Base-by-base conservation (phyloP, 2,888 invertebrate genomes). In the Cecidostiba fungosa region DNA sequence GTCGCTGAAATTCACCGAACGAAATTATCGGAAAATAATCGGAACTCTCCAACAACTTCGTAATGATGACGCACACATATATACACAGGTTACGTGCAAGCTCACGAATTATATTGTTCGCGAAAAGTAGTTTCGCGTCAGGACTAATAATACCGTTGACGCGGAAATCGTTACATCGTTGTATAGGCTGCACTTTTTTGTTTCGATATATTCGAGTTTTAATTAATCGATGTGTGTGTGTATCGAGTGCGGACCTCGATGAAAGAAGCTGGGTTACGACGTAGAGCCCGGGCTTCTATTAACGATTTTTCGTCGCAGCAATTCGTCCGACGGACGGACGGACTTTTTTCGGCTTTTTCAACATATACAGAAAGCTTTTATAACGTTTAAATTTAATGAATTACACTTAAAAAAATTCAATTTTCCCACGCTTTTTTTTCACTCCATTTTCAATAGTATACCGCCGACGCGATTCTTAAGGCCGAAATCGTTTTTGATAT, bases 1-100 rank as follows among this genome's bases (percentile, higher is more conserved):
- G 16, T n/a, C 62, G 62, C 54, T 32, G 76, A 80, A 80, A 80
- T 80, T 80, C 29, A 23, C 39, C 36, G 26, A 84, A 80, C 73
- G 50, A 81, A 84, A 86, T 84, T 84, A 86, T 86, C 84, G 84
- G 84, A 79, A 84, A 84, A 62, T 83, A 85, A 82, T 79, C 76
- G 78, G 70, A 50, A 77, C 50, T 70, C 69, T 16, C 62, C 50
- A 19, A 32, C 50, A 73, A 59, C 29, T 72, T 77, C 59, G 47
- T 50, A 62, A 76, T 82, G 12, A 29, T 32, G 29, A 19, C n/a
- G 6, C 50, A 32, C 19, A 5, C 39, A n/a, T 26, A 26, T 23
- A 23, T n/a, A 39, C 6, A 72, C n/a, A n/a, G 16, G 3, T 16
- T n/a, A 50, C 16, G 1, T 23, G 29, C 66, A 8, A 47, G 50